A percentile compares a stretch with the other conserved stretches of the same genome.
phyloP scores from a whole-genome alignment of 2,113 vertebrate genomes.

The Capreolus pygargus region DNA sequence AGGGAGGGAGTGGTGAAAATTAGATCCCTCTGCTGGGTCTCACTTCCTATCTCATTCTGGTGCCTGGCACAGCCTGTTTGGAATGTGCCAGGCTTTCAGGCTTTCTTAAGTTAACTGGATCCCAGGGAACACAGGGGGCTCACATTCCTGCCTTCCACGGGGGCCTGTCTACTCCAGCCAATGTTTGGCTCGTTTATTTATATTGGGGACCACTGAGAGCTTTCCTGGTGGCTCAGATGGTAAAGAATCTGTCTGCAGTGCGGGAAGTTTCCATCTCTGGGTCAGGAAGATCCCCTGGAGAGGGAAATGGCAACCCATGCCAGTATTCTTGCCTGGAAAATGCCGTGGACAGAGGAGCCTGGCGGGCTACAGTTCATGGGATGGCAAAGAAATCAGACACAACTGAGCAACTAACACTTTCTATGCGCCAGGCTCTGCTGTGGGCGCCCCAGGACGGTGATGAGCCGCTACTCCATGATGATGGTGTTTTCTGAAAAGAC shows the following conservation, averaged over 20 bases:
- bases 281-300: background rate
- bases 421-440: background rate
- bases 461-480: background rate
- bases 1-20: background rate
- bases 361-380: background rate
- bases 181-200: background rate
- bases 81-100: background rate
- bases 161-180: rapidly evolving
- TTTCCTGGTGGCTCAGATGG: background rate
- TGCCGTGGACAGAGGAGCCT: background rate
- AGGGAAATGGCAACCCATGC: background rate
- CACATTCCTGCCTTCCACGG: background rate
- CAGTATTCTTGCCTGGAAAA: background rate
- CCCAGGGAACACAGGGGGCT: background rate
- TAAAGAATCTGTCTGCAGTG: background rate
- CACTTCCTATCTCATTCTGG: background rate
- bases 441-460: background rate
- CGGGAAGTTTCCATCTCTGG: background rate
- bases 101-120: background rate
- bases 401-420: background rate
- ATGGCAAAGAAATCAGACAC: background rate
- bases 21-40: background rate
- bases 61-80: background rate
- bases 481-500: background rate
- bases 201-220: background rate